A percentile compares a stretch with the other conserved stretches of the same genome.
phyloP scores from a whole-genome alignment of 2,888 invertebrate genomes.

The Drosophila mimica region DNA sequence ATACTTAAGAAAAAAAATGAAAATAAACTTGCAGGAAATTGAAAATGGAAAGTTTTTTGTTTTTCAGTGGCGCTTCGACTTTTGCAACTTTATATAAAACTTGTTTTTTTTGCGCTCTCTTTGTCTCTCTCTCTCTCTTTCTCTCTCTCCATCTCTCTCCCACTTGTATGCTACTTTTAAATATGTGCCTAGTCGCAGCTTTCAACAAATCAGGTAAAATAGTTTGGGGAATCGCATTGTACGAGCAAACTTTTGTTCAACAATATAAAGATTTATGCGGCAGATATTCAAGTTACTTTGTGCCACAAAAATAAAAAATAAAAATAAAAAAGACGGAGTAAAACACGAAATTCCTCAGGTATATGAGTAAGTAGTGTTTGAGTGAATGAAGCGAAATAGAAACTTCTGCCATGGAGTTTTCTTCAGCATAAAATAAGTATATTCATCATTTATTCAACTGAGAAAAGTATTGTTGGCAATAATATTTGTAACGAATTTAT shows the following conservation, averaged over 20 bases:
- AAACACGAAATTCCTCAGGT: constrained; percentile 23
- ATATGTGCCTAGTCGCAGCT: constrained; percentile 44
- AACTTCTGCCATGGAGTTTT: neutral
- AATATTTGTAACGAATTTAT: neutral
- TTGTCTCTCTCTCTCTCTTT: neutral
- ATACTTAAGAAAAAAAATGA: constrained; percentile 43
- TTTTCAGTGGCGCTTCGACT: constrained; percentile 58
- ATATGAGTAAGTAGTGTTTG: constrained; percentile 9
- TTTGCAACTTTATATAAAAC: constrained; percentile 48
- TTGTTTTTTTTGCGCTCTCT: constrained; percentile 9
- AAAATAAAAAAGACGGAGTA: neutral
- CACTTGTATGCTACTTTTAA: constrained; percentile 24
- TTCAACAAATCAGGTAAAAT: constrained; percentile 70
- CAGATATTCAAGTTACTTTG: constrained; percentile 51
- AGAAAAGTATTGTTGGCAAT: neutral
- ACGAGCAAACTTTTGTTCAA: constrained; percentile 48
- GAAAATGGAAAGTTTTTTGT: constrained; percentile 77
- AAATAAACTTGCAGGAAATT: constrained; percentile 62
- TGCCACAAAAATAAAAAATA: neutral
- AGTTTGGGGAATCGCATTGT: constrained; percentile 59
- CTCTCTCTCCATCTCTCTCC: neutral
- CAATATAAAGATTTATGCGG: constrained; percentile 66
- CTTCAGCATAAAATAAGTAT: neutral
- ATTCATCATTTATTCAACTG: neutral
- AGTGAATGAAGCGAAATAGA: neutral